A percentile compares a stretch with the other conserved stretches of the same genome.
phyloP scores from a whole-genome alignment of 2,797 vertebrate genomes.

The Cebuella pygmaea region DNA sequence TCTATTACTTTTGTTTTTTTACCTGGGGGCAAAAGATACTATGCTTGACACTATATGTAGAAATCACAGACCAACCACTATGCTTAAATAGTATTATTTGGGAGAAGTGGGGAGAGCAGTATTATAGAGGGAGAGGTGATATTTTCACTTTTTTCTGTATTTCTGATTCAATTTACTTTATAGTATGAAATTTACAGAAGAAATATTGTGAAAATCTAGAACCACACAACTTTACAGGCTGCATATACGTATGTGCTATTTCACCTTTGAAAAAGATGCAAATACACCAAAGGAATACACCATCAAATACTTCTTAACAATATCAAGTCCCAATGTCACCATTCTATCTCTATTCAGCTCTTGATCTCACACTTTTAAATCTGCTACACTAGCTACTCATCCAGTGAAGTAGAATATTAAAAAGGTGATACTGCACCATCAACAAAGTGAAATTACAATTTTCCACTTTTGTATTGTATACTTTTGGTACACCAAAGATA shows the following conservation, averaged over 20 bases:
- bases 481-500: neutral
- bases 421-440: neutral
- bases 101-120: neutral
- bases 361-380: neutral
- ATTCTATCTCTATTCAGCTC: neutral
- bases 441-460: neutral
- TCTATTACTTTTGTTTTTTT: neutral
- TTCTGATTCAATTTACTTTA: conserved; percentile 11
- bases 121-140: rapidly evolving
- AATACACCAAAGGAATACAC: neutral
- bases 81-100: neutral
- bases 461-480: neutral
- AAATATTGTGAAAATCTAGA: neutral
- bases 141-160: neutral
- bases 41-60: neutral
- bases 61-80: neutral
- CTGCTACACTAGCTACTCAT: neutral
- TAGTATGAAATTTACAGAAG: neutral
- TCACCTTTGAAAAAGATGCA: neutral
- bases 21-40: neutral
- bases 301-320: neutral
- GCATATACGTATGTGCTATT: neutral
- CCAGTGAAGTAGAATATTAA: neutral
- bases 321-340: neutral
- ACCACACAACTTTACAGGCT: neutral